Conservation (phyloP, 2,113 vertebrate species). For the Bufo gargarizans region DNA sequence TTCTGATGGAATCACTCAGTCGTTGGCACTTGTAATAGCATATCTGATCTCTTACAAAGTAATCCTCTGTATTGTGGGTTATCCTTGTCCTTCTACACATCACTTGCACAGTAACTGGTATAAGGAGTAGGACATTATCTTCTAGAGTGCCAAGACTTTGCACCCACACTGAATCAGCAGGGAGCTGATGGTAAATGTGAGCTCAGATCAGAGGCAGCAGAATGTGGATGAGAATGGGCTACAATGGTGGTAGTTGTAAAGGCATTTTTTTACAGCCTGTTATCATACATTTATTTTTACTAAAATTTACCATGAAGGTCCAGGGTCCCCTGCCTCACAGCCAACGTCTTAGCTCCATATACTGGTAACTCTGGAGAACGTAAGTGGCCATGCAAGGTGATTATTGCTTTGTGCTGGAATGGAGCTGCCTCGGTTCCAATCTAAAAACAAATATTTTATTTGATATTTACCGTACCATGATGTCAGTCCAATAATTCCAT, state of each 20-base stretch:
- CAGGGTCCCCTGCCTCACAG: conserved; percentile 78
- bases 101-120: too few relatives aligned
- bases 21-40: too few relatives aligned
- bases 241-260: background rate
- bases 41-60: too few relatives aligned
- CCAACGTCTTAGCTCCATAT: conserved; percentile 86
- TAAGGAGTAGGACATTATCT: too few relatives aligned
- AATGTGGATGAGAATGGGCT: background rate
- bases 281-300: background rate
- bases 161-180: too few relatives aligned
- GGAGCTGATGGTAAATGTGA: too few relatives aligned
- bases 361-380: conserved; percentile 82
- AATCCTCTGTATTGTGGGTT: too few relatives aligned
- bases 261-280: background rate
- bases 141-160: too few relatives aligned
- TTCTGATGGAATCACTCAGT: too few relatives aligned
- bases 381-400: conserved; percentile 82
- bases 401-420: conserved; percentile 83
- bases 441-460: conserved; percentile 60
- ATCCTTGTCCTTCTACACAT: too few relatives aligned
- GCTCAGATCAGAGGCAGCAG: background rate
- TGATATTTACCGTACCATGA: background rate
- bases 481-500: background rate
- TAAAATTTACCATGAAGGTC: conserved; percentile 80
- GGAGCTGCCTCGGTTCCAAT: conserved; percentile 79